Conservation (phyloP, 2,797 vertebrate genomes). For the Fundulus diaphanus region DNA sequence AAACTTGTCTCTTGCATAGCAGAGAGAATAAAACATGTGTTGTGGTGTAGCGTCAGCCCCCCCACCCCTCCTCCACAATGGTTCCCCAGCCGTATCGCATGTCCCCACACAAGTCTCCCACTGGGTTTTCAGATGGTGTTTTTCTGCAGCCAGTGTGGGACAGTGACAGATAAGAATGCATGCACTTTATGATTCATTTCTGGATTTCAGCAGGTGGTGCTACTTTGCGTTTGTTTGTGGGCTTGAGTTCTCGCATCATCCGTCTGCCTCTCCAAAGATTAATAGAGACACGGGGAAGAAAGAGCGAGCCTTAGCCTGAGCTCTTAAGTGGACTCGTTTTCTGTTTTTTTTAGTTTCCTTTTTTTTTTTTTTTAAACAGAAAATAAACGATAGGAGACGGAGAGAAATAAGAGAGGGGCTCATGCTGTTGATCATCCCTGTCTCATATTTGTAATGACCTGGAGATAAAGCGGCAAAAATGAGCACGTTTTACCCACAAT, state of each 20-base stretch:
- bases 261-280: conserved; percentile 72
- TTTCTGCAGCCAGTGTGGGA: conserved; percentile 51
- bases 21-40: conserved; percentile 69
- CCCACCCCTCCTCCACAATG: conserved; percentile 6
- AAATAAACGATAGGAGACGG: conserved; percentile 72
- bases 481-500: conserved; percentile 80
- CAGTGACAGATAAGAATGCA: conserved; percentile 67
- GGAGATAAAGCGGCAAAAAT: conserved; percentile 84
- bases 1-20: conserved; percentile 46
- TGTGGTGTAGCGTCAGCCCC: conserved; percentile 42
- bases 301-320: conserved; percentile 60
- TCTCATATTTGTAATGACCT: conserved; percentile 84
- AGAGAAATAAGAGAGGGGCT: conserved; percentile 71
- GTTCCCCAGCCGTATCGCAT: conserved; percentile 56
- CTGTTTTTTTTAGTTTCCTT: conserved; percentile 1
- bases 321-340: conserved; percentile 76
- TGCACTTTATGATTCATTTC: conserved; percentile 73
- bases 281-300: conserved; percentile 67
- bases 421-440: conserved; percentile 81
- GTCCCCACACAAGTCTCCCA: conserved; percentile 57
- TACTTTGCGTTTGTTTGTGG: conserved; percentile 61
- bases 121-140: conserved; percentile 60
- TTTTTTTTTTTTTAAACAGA: conserved; percentile 32
- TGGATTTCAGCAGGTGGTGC: conserved; percentile 70
- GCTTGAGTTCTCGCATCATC: conserved; percentile 54